Evolutionary conservation across 2,888 invertebrate species (phyloP).

Genomic region (Ectemnius lituratus): DNA sequence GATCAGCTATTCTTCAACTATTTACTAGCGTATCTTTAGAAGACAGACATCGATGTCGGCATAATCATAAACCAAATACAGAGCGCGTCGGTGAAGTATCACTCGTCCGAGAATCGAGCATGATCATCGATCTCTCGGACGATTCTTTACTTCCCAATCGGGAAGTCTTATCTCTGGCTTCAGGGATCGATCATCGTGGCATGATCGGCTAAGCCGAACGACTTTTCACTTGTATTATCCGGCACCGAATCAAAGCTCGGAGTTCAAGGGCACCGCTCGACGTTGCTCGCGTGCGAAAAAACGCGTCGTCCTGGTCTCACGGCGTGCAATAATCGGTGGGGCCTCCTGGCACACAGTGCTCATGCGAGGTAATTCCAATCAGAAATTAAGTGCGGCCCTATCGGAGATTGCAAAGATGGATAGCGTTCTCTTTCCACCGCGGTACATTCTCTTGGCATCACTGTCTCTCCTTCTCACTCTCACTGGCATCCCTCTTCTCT

Average conservation of each 20-base stretch:
- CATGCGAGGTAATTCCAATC: conserved; percentile 67
- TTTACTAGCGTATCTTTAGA: too few relatives aligned
- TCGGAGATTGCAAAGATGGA: conserved; percentile 67
- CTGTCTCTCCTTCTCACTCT: conserved; percentile 16
- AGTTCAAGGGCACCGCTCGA: neutral
- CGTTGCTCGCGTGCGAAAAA: conserved; percentile 48
- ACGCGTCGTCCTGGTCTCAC: conserved; percentile 50
- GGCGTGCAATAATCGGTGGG: conserved; percentile 43
- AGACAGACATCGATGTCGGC: too few relatives aligned
- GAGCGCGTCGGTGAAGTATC: too few relatives aligned
- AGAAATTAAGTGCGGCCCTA: conserved; percentile 69
- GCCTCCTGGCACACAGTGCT: conserved; percentile 34
- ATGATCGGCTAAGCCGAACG: neutral
- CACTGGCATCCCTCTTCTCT: neutral
- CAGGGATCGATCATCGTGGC: too few relatives aligned
- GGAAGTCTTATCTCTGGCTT: too few relatives aligned
- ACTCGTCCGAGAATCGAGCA: too few relatives aligned
- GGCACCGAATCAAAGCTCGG: neutral
- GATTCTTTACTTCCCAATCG: neutral
- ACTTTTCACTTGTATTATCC: conserved; percentile 26
- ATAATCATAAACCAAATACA: too few relatives aligned
- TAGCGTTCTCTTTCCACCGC: conserved; percentile 43
- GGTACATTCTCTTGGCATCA: too few relatives aligned
- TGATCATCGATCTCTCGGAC: neutral
- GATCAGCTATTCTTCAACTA: too few relatives aligned